Conservation (phyloP, 2,888 invertebrate species). For the Rhopalosiphum nymphaeae region DNA sequence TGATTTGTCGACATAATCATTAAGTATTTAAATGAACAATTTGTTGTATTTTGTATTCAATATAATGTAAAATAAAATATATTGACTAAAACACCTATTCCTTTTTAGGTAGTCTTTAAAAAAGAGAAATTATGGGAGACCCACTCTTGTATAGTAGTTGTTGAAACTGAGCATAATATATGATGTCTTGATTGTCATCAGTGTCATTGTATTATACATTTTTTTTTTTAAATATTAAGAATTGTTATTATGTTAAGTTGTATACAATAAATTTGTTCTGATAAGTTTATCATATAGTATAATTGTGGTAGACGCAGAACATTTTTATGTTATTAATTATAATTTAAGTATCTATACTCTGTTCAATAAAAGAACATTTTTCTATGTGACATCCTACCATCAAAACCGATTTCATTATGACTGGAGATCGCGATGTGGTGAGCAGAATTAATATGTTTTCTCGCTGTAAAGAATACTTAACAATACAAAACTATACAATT, state of each 20-base stretch:
- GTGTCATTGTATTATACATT: neutral
- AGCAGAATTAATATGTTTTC: too few relatives aligned
- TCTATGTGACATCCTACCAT: too few relatives aligned
- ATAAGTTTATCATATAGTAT: neutral
- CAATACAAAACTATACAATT: neutral
- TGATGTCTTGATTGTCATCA: neutral
- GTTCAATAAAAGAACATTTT: too few relatives aligned
- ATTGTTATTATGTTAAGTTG: neutral
- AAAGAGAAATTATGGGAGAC: neutral
- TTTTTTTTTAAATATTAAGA: neutral
- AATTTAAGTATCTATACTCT: too few relatives aligned
- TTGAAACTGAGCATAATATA: too few relatives aligned
- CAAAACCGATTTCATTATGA: too few relatives aligned
- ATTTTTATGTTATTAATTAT: neutral
- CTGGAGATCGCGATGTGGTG: too few relatives aligned
- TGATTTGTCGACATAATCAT: neutral
- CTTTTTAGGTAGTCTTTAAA: neutral
- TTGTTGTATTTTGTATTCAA: neutral
- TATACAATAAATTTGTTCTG: neutral
- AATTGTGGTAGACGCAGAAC: accelerated
- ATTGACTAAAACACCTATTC: too few relatives aligned
- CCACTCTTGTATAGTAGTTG: neutral
- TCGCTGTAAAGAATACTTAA: neutral
- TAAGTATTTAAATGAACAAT: neutral
- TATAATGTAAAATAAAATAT: neutral